These are phyloP conservation scores for Nothocercus julius DNA, from an alignment of 2,113 vertebrate genomes.

Conservation along the genomic window DNA sequence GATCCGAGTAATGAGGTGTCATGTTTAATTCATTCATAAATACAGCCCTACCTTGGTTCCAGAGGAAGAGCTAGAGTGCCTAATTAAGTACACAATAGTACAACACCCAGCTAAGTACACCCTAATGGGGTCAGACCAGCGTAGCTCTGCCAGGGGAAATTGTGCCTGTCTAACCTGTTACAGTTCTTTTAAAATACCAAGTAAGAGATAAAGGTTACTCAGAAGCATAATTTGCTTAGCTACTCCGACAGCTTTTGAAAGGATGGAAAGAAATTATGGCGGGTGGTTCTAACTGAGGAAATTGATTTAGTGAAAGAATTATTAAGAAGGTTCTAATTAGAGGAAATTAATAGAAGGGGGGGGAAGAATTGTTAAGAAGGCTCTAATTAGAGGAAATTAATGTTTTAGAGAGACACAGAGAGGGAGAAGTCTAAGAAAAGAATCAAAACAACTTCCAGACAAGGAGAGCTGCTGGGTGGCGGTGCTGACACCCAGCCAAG, in stretches of 20 bases:
- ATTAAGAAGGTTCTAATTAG: slow-evolving; percentile 72
- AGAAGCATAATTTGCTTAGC: slow-evolving; percentile 64
- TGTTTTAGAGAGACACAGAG: slow-evolving; percentile 63
- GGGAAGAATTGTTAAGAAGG: neutral
- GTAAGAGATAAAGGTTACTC: slow-evolving; percentile 65
- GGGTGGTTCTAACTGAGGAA: slow-evolving; percentile 58
- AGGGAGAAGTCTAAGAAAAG: slow-evolving; percentile 67
- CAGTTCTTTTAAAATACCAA: slow-evolving; percentile 60
- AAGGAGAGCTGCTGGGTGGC: slow-evolving; percentile 48
- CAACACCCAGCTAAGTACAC: slow-evolving; percentile 61
- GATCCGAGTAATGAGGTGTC: slow-evolving; percentile 63
- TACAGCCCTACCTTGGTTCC: slow-evolving; percentile 37
- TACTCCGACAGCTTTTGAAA: slow-evolving; percentile 60
- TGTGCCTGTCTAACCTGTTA: slow-evolving; percentile 62
- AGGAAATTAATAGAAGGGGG: slow-evolving; percentile 58
- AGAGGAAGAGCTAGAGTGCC: slow-evolving; percentile 29
- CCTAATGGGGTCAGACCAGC: slow-evolving; percentile 65
- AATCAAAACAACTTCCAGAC: slow-evolving; percentile 65
- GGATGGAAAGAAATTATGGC: slow-evolving; percentile 48
- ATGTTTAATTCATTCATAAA: slow-evolving; percentile 72
- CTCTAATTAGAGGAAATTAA: neutral
- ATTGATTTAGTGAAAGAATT: slow-evolving; percentile 68
- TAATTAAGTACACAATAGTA: slow-evolving; percentile 60
- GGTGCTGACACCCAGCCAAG: slow-evolving; percentile 23
- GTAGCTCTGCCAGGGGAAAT: slow-evolving; percentile 54